Percentiles rank a stretch among this genome's conserved stretches.
phyloP scores from a whole-genome alignment of 2,888 invertebrate genomes.

The Smittia aterrima region DNA sequence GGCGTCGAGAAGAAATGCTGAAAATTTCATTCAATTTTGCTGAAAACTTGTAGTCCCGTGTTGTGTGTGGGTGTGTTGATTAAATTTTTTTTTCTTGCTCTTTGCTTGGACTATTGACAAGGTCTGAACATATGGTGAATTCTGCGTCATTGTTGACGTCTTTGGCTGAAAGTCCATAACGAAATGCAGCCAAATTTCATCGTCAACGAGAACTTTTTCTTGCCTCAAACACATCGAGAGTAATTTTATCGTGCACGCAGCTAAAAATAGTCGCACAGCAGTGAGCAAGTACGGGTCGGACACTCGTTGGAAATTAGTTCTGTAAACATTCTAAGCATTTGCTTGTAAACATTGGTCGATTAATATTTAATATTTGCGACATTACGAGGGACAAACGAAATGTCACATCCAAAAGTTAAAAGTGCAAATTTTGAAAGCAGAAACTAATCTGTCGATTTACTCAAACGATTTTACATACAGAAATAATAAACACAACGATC shows the following conservation, averaged over 20 bases:
- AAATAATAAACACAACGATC: too few species aligned
- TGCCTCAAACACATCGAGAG: not conserved
- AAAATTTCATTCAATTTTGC: not conserved
- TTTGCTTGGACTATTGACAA: not conserved
- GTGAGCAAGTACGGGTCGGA: not conserved
- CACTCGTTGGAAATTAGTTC: not conserved
- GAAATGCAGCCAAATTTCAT: not conserved
- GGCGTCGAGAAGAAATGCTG: not conserved
- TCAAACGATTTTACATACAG: too few species aligned
- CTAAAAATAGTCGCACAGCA: constrained; percentile 9
- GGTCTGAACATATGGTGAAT: constrained; percentile 2
- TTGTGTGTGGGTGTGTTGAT: constrained; percentile 20
- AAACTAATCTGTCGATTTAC: too few species aligned
- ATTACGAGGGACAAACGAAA: too few species aligned
- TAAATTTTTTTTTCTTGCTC: not conserved
- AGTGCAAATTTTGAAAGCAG: too few species aligned
- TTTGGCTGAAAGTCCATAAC: not conserved
- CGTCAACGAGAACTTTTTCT: constrained; percentile 20
- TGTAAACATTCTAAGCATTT: not conserved
- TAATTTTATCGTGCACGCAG: constrained; percentile 11
- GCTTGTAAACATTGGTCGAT: not conserved
- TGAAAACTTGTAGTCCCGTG: not conserved
- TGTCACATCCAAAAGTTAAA: too few species aligned
- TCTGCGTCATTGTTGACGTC: not conserved
- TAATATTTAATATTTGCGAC: too few species aligned